A percentile compares a stretch with the other conserved stretches of the same genome.
phyloP scores from a whole-genome alignment of 1,140 invertebrate species.

The Akabosia matsudoensis region DNA sequence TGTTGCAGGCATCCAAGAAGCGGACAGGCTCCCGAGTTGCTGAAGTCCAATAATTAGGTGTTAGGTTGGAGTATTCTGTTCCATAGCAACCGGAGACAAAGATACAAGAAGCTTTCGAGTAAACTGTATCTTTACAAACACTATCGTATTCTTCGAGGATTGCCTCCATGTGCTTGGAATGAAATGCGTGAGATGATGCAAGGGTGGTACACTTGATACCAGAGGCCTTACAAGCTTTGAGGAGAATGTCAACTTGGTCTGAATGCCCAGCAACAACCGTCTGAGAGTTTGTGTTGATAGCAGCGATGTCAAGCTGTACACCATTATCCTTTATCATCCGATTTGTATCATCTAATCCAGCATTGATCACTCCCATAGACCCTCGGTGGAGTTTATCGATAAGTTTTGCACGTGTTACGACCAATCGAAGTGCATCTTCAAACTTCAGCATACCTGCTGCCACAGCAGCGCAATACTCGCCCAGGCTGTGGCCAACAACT shows the following conservation, averaged over 20 bases:
- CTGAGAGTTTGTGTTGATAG: no score
- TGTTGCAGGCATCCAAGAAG: constrained; percentile 23
- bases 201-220: background rate
- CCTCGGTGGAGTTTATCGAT: constrained; percentile 27
- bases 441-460: constrained; percentile 32
- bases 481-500: constrained; percentile 37
- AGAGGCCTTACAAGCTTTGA: background rate
- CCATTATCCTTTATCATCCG: no score
- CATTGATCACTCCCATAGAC: constrained; percentile 31
- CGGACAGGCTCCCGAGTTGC: background rate
- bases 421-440: constrained; percentile 29
- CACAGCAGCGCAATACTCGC: constrained; percentile 34
- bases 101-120: background rate
- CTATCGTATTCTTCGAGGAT: background rate
- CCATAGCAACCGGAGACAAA: no score
- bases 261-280: background rate
- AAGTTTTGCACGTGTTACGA: constrained; percentile 17
- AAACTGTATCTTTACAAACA: background rate
- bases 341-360: no score
- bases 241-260: background rate
- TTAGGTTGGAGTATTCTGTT: background rate
- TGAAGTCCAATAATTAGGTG: background rate
- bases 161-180: background rate
- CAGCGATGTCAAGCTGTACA: no score
- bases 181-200: background rate